Evolutionary conservation across 2,888 invertebrate species (phyloP).

Genomic region (Apantesis nais): DNA sequence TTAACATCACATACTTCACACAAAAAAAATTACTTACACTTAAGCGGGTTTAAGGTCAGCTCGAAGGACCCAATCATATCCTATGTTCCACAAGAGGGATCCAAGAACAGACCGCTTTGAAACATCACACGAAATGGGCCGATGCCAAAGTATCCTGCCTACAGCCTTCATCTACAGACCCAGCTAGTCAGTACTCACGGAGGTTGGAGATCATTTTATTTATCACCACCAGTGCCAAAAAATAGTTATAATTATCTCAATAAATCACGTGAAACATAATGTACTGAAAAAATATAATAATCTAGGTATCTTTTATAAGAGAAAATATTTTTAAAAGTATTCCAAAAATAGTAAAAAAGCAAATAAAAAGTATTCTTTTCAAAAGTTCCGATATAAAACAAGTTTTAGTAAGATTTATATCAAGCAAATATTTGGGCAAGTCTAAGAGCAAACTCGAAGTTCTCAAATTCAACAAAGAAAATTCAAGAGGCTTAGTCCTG

Average conservation of each 20-base stretch:
- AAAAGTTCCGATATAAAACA: conserved; percentile 1
- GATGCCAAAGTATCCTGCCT: too few relatives aligned
- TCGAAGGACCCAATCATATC: too few relatives aligned
- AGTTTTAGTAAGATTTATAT: conserved; percentile 6
- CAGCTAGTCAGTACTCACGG: too few relatives aligned
- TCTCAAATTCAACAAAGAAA: conserved; percentile 12
- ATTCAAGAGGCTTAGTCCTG: conserved; percentile 6
- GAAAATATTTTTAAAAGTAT: background rate
- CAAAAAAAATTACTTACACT: too few relatives aligned
- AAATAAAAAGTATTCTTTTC: background rate
- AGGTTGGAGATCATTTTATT: too few relatives aligned
- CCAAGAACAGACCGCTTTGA: background rate
- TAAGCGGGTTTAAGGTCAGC: too few relatives aligned
- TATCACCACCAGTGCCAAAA: too few relatives aligned
- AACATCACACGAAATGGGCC: too few relatives aligned
- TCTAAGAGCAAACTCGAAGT: conserved; percentile 11
- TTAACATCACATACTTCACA: too few relatives aligned
- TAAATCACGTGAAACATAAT: background rate
- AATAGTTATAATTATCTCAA: too few relatives aligned
- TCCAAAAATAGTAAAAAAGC: background rate
- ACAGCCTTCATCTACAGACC: background rate
- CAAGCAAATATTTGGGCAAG: conserved; percentile 9
- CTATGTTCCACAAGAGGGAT: too few relatives aligned
- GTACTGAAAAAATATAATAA: background rate
- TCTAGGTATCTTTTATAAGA: background rate